Evolutionary conservation across 2,888 invertebrate species (phyloP).

Genomic region (Parnassius apollo): DNA sequence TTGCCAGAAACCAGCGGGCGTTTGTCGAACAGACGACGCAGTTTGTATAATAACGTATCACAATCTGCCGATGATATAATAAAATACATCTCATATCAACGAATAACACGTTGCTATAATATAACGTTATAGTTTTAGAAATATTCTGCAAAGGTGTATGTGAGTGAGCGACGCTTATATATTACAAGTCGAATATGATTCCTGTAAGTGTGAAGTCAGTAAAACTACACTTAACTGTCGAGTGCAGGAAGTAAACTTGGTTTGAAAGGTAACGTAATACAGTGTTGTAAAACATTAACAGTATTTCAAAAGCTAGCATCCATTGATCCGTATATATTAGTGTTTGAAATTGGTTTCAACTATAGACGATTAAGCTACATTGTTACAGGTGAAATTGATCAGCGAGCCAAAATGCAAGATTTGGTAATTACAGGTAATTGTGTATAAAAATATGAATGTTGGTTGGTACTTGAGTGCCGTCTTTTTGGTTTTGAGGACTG

Average conservation of each 20-base stretch:
- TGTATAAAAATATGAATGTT: not conserved
- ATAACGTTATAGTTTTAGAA: too few relatives aligned
- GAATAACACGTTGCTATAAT: too few relatives aligned
- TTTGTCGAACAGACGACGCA: too few relatives aligned
- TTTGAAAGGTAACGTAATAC: slow-evolving; percentile 26
- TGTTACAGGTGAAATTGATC: slow-evolving; percentile 2
- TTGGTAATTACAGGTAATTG: not conserved
- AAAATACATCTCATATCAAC: too few relatives aligned
- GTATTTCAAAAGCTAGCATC: slow-evolving; percentile 21
- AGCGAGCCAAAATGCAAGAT: not conserved
- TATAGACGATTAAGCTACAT: slow-evolving; percentile 15
- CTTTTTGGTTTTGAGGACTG: not conserved
- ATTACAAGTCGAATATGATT: slow-evolving; percentile 13
- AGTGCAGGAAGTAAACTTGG: slow-evolving; percentile 20
- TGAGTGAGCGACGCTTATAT: not conserved
- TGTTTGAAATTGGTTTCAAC: slow-evolving; percentile 11
- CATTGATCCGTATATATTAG: slow-evolving; percentile 24
- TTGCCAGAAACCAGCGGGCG: too few relatives aligned
- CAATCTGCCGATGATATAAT: too few relatives aligned
- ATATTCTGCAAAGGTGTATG: too few relatives aligned
- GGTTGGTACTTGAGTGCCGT: not conserved
- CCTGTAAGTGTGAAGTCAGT: slow-evolving; percentile 25
- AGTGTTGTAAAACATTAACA: slow-evolving; percentile 27
- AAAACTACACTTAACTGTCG: slow-evolving; percentile 25
- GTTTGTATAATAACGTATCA: too few relatives aligned